Conservation (phyloP, 2,888 invertebrate species). For the Hirtodrosophila confusa region DNA sequence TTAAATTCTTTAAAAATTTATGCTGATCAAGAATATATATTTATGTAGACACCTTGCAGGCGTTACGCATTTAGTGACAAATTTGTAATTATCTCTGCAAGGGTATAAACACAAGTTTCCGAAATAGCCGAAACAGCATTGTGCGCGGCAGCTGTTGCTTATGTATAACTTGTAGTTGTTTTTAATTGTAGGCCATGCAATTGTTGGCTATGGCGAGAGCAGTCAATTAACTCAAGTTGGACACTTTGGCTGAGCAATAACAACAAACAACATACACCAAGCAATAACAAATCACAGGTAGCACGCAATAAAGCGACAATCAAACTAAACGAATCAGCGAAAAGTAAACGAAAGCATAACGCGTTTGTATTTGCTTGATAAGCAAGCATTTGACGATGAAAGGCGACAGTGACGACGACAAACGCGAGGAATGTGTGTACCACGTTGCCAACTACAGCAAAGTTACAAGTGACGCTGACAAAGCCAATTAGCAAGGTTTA, state of each 20-base stretch:
- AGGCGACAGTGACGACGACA: background rate
- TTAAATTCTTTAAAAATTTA: no score
- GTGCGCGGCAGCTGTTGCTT: conserved; percentile 4
- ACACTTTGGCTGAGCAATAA: conserved; percentile 8
- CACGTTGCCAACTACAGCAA: conserved; percentile 51
- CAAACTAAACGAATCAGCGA: conserved; percentile 37
- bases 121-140: conserved; percentile 16
- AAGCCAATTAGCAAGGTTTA: conserved; percentile 70
- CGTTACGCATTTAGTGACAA: no score
- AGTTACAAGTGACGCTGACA: conserved; percentile 44
- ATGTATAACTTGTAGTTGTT: conserved; percentile 1
- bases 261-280: conserved; percentile 7
- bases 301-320: conserved; percentile 50
- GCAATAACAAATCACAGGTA: conserved; percentile 55
- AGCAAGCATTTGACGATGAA: conserved; percentile 39
- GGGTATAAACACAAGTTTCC: conserved; percentile 3
- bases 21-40: no score
- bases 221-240: conserved; percentile 53
- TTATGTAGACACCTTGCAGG: no score
- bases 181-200: conserved; percentile 22
- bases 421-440: conserved; percentile 12
- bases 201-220: conserved; percentile 37
- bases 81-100: no score
- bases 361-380: conserved; percentile 34
- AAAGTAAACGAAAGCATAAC: conserved; percentile 44